Conservation (phyloP, 2,797 vertebrate genomes). For the Hybognathus amarus region DNA sequence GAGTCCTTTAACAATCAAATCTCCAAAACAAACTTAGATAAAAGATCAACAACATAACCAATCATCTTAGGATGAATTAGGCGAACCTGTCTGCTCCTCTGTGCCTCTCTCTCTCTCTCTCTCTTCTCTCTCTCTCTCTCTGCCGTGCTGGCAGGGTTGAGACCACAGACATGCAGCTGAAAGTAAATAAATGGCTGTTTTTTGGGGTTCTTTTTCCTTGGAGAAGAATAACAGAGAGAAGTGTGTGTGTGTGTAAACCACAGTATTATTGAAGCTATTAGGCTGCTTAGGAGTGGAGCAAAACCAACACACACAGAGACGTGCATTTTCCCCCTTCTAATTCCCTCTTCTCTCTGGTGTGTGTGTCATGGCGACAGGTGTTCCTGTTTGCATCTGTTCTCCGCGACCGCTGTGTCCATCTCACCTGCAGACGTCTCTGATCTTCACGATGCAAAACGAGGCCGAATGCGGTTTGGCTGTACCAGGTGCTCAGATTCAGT, state of each 20-base stretch:
- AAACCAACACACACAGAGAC: constrained; percentile 65
- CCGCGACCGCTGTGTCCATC: background rate
- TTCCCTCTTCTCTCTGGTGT: constrained; percentile 27
- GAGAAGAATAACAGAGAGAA: constrained; percentile 75
- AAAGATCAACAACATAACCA: background rate
- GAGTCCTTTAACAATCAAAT: background rate
- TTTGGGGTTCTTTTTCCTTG: constrained; percentile 73
- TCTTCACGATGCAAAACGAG: constrained; percentile 14
- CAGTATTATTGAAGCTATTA: constrained; percentile 84
- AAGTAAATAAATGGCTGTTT: constrained; percentile 80
- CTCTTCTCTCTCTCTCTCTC: constrained; percentile 56
- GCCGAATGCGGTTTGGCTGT: constrained; percentile 29
- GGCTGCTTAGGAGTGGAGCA: constrained; percentile 72
- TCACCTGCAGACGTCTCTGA: constrained; percentile 44
- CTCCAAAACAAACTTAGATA: background rate
- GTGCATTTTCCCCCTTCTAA: constrained; percentile 38
- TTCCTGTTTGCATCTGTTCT: constrained; percentile 38
- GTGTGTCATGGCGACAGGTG: constrained; percentile 39
- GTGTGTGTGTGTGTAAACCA: constrained; percentile 75
- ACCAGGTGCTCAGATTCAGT: constrained; percentile 22
- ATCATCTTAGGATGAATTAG: background rate
- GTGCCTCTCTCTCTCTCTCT: constrained; percentile 56
- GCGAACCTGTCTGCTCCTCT: constrained; percentile 64
- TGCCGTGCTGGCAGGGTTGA: constrained; percentile 62
- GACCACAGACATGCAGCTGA: constrained; percentile 69